These are phyloP conservation scores for Mobula hypostoma DNA, from an alignment of 2,113 vertebrate genomes.

Conservation along the genomic window DNA sequence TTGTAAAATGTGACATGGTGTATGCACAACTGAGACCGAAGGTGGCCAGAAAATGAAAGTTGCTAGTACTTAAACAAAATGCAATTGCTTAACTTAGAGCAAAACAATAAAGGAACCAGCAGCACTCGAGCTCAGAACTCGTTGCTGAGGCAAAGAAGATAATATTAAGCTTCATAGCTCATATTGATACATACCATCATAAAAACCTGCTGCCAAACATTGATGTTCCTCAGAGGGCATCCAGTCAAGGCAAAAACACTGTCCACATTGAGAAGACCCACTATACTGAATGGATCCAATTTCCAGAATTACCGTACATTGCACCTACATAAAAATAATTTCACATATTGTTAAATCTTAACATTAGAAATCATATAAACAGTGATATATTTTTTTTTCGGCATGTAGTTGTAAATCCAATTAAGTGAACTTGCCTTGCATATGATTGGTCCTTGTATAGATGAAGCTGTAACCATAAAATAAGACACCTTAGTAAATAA, in stretches of 20 bases:
- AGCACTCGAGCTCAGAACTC: not conserved
- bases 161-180: not conserved
- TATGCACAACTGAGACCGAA: too few relatives aligned
- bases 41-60: not conserved
- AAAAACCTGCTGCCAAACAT: slow-evolving; percentile 79
- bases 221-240: slow-evolving; percentile 77
- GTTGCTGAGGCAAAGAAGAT: not conserved
- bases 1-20: not conserved
- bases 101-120: not conserved
- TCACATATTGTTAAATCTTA: not conserved
- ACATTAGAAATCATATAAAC: not conserved
- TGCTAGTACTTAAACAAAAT: not conserved
- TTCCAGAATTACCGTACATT: slow-evolving; percentile 66
- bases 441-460: slow-evolving; percentile 44
- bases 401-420: not conserved
- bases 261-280: slow-evolving; percentile 58
- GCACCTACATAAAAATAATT: slow-evolving; percentile 49
- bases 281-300: slow-evolving; percentile 73
- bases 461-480: slow-evolving; percentile 49
- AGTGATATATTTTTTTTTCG: not conserved
- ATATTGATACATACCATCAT: slow-evolving; percentile 65
- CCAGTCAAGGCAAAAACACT: slow-evolving; percentile 84
- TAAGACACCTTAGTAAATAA: slow-evolving; percentile 22
- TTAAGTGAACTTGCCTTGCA: slow-evolving; percentile 51
- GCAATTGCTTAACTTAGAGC: not conserved